Evolutionary conservation across 2,797 vertebrate species (phyloP), one percentile per base, ranked within the genome.

Genomic region (Sebastiscus tertius): DNA sequence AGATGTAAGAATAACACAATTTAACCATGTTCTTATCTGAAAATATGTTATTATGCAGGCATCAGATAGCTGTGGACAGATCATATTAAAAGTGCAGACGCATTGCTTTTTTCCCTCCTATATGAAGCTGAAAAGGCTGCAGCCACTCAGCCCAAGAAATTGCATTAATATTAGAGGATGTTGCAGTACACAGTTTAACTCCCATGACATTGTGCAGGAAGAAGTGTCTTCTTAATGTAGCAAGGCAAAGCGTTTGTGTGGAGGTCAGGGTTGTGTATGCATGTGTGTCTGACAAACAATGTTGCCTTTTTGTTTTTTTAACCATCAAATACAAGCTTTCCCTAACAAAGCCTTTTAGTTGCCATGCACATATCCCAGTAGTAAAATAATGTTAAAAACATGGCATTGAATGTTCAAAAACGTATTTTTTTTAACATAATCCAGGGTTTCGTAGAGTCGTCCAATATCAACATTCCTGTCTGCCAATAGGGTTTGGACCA

Each of bases 401-500:
- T 65, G 22, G 34, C 39, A 61, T 1, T 72, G 16, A 42, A 46
- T 18, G 26, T 58, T 72, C 6, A 58, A 42, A 66, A 75, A 70
- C 1, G 33, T 16, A 7, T 42, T 0, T 42, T 36, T 79, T 79
- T 73, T 42, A 80, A 66, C 55, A 58, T 62, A 69, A 84, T 82
- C 52, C 59, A 61, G 67, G 62, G 14, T 82, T 87, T 65, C 68
- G 39, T 16, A 16, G 39, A 6, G 39, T 42, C 14, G 16, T 14
- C 39, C 39, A 42, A 42, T 42, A 42, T 79, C 65, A 82, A 64
- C 7, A 12, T 52, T 59, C 6, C 26, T 36, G 26, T 39, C 78
- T 82, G 71, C 29, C 75, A 84, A 55, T 64, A 31, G 31, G 52
- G 20, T 80, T 77, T 65, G 60, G 52, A 14, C 58, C 67, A 72